Evolutionary conservation across 2,113 vertebrate species (phyloP).

Genomic region (Solea solea): DNA sequence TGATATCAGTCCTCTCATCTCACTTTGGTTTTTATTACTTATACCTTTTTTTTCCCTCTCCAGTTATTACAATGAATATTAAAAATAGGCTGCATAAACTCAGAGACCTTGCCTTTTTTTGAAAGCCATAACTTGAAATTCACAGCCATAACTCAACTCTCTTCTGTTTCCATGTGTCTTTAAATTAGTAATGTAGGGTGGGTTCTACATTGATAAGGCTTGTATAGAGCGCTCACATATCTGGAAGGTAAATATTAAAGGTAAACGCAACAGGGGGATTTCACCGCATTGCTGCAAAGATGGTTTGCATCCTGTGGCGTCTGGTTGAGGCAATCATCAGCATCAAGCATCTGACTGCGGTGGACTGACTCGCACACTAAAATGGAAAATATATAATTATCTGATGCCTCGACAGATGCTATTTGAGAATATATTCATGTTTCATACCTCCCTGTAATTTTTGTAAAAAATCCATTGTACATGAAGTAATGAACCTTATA

Average conservation of each 20-base stretch:
- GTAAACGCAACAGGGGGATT: not conserved
- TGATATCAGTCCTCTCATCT: not conserved
- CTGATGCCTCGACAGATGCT: not conserved
- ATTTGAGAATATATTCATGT: not conserved
- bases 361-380: not conserved
- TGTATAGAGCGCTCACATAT: not conserved
- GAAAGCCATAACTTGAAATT: not conserved
- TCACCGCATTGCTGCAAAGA: not conserved
- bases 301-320: not conserved
- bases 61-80: not conserved
- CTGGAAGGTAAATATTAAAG: not conserved
- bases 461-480: slow-evolving; percentile 14
- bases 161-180: not conserved
- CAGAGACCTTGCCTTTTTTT: not conserved
- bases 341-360: not conserved
- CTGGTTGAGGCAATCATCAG: not conserved
- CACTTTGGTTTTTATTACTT: not conserved
- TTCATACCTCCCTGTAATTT: not conserved
- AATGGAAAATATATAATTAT: not conserved
- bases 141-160: not conserved
- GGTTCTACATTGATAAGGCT: not conserved
- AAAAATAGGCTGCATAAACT: not conserved
- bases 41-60: not conserved
- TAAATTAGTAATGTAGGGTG: not conserved
- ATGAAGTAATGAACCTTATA: not conserved